Conservation (phyloP, 2,797 vertebrate species). For the Alosa sapidissima region DNA sequence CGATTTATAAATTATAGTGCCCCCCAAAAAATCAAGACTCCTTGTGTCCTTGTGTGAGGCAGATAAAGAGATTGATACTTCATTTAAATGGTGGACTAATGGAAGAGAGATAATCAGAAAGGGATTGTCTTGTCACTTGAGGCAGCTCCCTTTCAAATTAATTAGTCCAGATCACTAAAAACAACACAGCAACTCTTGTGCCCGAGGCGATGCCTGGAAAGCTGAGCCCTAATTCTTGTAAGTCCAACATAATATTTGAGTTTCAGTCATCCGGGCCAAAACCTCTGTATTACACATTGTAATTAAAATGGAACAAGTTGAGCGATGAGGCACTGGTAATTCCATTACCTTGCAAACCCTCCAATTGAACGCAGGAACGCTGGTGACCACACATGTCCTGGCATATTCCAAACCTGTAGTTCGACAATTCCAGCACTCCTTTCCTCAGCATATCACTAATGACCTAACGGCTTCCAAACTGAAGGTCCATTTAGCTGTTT, state of each 20-base stretch:
- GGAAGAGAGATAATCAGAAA: background rate
- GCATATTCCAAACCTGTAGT: slow-evolving; percentile 24
- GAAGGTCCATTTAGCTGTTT: slow-evolving; percentile 37
- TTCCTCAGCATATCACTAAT: slow-evolving; percentile 35
- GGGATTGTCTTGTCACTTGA: background rate
- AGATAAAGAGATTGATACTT: background rate
- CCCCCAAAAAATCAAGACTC: background rate
- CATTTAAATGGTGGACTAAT: background rate
- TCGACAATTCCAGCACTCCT: slow-evolving; percentile 36
- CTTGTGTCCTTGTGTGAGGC: background rate
- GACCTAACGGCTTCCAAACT: slow-evolving; percentile 38
- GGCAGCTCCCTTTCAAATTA: slow-evolving; percentile 9
- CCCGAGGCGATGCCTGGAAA: slow-evolving; percentile 9
- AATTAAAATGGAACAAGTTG: background rate
- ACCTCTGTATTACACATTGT: slow-evolving; percentile 7
- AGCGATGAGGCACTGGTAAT: slow-evolving; percentile 6
- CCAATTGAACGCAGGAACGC: background rate
- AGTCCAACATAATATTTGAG: slow-evolving; percentile 22
- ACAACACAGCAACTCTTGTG: background rate
- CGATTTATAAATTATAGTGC: background rate
- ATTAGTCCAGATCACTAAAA: background rate
- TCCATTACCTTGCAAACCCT: slow-evolving; percentile 1
- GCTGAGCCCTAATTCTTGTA: background rate
- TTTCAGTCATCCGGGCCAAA: background rate
- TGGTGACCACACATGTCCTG: background rate